These are phyloP conservation scores for Heterodera schachtii DNA, from an alignment of 1,140 invertebrate genomes.

Conservation along the genomic window DNA sequence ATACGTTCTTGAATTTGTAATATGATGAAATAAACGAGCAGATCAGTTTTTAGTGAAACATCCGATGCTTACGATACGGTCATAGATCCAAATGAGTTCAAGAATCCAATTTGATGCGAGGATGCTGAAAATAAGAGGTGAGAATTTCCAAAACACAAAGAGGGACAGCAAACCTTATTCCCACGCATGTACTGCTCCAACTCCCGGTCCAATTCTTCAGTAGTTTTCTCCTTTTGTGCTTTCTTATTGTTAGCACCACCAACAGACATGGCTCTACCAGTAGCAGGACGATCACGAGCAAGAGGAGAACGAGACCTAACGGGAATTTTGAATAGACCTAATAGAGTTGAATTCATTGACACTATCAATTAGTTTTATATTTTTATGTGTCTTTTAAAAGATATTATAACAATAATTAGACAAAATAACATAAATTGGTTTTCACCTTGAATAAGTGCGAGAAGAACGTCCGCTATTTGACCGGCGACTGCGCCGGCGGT, in stretches of 20 bases:
- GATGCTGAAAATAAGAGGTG: conserved; percentile 7
- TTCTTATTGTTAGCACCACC: not conserved
- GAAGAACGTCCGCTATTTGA: conserved; percentile 26
- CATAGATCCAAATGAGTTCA: not conserved
- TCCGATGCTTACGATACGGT: not conserved
- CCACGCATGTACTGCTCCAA: conserved; percentile 34
- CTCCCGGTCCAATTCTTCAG: conserved; percentile 30
- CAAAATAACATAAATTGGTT: too few relatives aligned
- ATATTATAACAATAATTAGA: too few relatives aligned
- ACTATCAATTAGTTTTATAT: too few relatives aligned
- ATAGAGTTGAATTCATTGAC: not conserved
- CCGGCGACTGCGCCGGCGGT: conserved; percentile 3
- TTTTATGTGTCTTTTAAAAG: too few relatives aligned
- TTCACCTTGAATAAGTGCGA: conserved; percentile 25
- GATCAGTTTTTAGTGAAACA: not conserved
- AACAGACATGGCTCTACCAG: not conserved
- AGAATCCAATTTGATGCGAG: conserved; percentile 21
- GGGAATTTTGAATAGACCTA: not conserved
- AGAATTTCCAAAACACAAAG: not conserved
- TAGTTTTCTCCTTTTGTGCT: conserved; percentile 7
- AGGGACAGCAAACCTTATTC: conserved; percentile 18
- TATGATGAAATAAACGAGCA: not conserved
- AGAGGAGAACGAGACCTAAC: conserved; percentile 28
- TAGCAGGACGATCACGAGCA: conserved; percentile 5
- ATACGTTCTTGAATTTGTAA: too few relatives aligned